These are phyloP conservation scores for Drosophila bocki DNA, from an alignment of 1,140 invertebrate genomes.

Conservation along the genomic window DNA sequence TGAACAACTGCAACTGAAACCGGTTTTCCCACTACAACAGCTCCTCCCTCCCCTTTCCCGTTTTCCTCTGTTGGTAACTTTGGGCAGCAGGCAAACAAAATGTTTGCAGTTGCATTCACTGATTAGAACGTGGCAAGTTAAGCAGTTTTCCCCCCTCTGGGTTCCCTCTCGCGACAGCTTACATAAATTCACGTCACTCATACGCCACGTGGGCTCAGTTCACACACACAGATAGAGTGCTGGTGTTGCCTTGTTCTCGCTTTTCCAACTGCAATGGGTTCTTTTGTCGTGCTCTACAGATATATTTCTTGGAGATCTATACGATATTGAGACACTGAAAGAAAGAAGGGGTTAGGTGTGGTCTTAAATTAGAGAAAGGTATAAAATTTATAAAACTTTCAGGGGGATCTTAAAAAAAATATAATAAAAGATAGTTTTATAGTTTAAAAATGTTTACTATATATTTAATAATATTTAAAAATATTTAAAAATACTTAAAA, in stretches of 20 bases:
- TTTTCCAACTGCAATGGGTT: conserved; percentile 10
- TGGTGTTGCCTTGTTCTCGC: conserved; percentile 43
- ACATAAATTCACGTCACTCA: conserved; percentile 83
- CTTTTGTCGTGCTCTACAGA: conserved; percentile 1
- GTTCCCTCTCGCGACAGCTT: conserved; percentile 48
- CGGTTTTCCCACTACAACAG: conserved; percentile 40
- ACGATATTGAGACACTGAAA: conserved; percentile 1
- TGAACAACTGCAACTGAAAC: conserved; percentile 71
- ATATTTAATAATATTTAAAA: no score
- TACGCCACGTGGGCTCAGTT: conserved; percentile 72
- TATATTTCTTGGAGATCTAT: conserved; percentile 1
- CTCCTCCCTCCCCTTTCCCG: not conserved
- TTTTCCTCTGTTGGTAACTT: conserved; percentile 24
- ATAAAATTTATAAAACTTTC: no score
- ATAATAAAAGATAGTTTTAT: no score
- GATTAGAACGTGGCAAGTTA: conserved; percentile 78
- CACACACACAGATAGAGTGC: conserved; percentile 3
- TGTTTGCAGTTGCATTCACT: conserved; percentile 68
- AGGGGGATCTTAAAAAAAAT: no score
- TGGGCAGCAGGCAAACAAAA: conserved; percentile 56
- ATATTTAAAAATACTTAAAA: no score
- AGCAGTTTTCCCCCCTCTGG: conserved; percentile 16
- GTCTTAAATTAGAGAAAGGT: no score
- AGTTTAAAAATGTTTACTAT: no score
- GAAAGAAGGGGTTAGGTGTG: not conserved